These are phyloP conservation scores for Willowsia nigromaculata DNA, from an alignment of 2,888 invertebrate species.

Conservation along the genomic window DNA sequence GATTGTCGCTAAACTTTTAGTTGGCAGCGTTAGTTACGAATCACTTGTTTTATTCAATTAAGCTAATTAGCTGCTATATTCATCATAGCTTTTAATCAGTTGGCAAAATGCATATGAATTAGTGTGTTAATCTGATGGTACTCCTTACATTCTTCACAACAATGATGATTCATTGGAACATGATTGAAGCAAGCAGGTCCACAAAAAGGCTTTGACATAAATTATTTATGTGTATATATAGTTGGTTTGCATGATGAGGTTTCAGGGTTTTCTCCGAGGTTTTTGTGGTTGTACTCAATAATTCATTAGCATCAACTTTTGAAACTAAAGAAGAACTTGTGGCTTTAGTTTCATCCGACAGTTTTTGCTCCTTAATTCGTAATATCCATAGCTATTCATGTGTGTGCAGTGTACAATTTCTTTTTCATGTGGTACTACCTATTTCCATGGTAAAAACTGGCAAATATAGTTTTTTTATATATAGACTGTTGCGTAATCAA, in stretches of 20 bases:
- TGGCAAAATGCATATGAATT: neutral
- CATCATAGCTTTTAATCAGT: conserved; percentile 17
- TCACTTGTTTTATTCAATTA: conserved; percentile 27
- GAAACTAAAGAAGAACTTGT: too few relatives aligned
- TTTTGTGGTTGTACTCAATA: neutral
- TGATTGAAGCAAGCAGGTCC: neutral
- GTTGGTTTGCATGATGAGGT: neutral
- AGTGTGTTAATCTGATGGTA: conserved; percentile 24
- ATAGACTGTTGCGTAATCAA: too few relatives aligned
- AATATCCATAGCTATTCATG: too few relatives aligned
- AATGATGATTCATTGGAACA: neutral
- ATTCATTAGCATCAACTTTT: too few relatives aligned
- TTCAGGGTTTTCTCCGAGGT: neutral
- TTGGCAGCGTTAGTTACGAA: neutral
- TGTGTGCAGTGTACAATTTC: too few relatives aligned
- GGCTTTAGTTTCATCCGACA: too few relatives aligned
- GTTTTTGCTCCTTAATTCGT: too few relatives aligned
- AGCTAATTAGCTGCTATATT: conserved; percentile 43
- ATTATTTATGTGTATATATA: neutral
- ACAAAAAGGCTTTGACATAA: neutral
- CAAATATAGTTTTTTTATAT: too few relatives aligned
- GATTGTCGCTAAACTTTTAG: conserved; percentile 12
- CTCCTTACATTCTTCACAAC: conserved; percentile 21
- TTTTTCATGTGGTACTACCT: too few relatives aligned
- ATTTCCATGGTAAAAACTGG: too few relatives aligned